Evolutionary conservation across 2,797 vertebrate genomes (phyloP).

Genomic region (Parauchenoglanis ngamensis): DNA sequence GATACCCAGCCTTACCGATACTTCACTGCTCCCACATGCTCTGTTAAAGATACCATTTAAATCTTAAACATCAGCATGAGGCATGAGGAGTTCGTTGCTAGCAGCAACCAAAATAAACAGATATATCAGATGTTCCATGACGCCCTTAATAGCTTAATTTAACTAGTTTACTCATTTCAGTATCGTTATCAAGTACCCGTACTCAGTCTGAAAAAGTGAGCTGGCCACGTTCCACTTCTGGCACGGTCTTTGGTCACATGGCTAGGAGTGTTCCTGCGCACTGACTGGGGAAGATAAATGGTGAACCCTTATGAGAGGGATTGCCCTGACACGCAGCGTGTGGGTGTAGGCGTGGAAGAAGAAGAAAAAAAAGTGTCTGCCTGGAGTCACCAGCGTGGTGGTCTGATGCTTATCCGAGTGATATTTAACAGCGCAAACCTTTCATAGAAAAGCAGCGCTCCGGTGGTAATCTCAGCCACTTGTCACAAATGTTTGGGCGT

Average conservation of each 20-base stretch:
- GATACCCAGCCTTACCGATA: no score
- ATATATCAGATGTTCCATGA: neutral
- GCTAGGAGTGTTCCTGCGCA: conserved; percentile 34
- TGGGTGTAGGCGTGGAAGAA: conserved; percentile 38
- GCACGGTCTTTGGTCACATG: neutral
- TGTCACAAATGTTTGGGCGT: neutral
- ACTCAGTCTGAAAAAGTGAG: neutral
- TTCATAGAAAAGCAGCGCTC: neutral
- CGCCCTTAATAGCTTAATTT: neutral
- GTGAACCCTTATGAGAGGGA: conserved; percentile 23
- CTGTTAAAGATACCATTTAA: neutral
- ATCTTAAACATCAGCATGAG: neutral
- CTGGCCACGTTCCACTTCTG: neutral
- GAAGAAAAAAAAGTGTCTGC: neutral
- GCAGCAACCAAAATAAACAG: neutral
- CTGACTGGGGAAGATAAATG: conserved; percentile 27
- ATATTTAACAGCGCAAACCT: neutral
- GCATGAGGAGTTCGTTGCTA: neutral
- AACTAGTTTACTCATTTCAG: neutral
- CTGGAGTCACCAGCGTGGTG: conserved; percentile 22
- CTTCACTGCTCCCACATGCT: neutral
- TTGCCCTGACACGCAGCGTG: conserved; percentile 18
- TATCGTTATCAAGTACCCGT: neutral
- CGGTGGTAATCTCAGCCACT: neutral
- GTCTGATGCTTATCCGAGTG: conserved; percentile 48